These are phyloP conservation scores for Tylochromis polylepis DNA, from an alignment of 2,113 vertebrate genomes.

Conservation along the genomic window DNA sequence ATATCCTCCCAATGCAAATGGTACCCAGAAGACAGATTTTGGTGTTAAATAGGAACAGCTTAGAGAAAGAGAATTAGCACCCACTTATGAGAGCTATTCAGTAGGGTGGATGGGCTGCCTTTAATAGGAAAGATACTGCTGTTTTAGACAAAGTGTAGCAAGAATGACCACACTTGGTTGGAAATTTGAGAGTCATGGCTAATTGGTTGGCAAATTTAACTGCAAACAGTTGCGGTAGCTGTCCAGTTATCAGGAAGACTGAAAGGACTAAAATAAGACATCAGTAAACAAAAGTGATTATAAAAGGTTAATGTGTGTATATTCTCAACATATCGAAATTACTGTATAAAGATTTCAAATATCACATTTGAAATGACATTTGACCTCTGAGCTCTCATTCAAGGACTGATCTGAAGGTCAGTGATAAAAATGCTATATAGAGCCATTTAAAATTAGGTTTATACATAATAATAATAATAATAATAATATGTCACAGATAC, in stretches of 20 bases:
- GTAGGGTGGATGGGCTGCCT: not conserved
- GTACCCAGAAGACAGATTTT: not conserved
- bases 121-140: not conserved
- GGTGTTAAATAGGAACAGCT: not conserved
- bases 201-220: slow-evolving; percentile 34
- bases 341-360: not conserved
- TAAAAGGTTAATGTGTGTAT: not conserved
- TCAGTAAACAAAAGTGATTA: not conserved
- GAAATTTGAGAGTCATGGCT: not conserved
- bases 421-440: no score
- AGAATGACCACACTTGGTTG: not conserved
- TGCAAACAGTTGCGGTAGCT: not conserved
- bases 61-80: not conserved
- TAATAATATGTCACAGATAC: not conserved
- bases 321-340: not conserved
- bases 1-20: not conserved
- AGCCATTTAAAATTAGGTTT: no score
- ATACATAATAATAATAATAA: no score
- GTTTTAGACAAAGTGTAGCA: not conserved
- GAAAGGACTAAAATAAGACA: not conserved
- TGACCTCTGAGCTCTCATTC: no score
- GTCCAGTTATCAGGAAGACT: not conserved
- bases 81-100: not conserved
- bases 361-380: not conserved
- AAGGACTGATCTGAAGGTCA: no score